Evolutionary conservation across 1,140 invertebrate species (phyloP), one percentile per base, ranked within the genome.

Genomic region (Teleogryllus occipitalis): DNA sequence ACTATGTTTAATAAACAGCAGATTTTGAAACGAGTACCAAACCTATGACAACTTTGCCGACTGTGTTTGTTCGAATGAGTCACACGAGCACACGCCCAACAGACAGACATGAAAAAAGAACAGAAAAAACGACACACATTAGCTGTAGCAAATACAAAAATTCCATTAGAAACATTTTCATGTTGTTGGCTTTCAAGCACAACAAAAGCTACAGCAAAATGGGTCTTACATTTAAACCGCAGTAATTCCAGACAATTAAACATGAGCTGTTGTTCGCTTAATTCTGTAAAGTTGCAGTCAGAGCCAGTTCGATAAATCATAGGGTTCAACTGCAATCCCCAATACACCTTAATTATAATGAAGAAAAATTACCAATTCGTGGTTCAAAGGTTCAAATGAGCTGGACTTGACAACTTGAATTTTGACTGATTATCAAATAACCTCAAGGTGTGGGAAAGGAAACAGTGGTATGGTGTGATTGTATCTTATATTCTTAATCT

Each of bases 11-110:
- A 81, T 74, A 18, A 78, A 47, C 76, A 80, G 47, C 73, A 27
- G n/a, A 75, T 75, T 80, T 27, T 80, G 46, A 74, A 78, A 79
- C 48, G 21, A 54, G 74, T 81, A 83, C 83, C 87, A 85, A 87
- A 88, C 88, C 88, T 88, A 89, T 89, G 76, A 88, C 85, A 83
- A 89, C 86, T 85, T 88, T 87, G 84, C 87, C 87, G 82, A 87
- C 87, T 87, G 86, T 65, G 54, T 65, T 65, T 65, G 54, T 65
- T 65, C 54, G 7, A 65, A 65, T 18, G 54, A 65, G 54, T 65
- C 74, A 80, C 74, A 76, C 72, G 77, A 82, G 75, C 77, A 79
- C 83, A 82, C 72, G 76, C 22, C 80, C 80, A 22, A 81, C 65
- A 79, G 77, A 81, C 80, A 81, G 79, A 82, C 84, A 86, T 85